phyloP scores from a whole-genome alignment of 2,113 vertebrate genomes.

The Pelvicachromis taeniatus region DNA sequence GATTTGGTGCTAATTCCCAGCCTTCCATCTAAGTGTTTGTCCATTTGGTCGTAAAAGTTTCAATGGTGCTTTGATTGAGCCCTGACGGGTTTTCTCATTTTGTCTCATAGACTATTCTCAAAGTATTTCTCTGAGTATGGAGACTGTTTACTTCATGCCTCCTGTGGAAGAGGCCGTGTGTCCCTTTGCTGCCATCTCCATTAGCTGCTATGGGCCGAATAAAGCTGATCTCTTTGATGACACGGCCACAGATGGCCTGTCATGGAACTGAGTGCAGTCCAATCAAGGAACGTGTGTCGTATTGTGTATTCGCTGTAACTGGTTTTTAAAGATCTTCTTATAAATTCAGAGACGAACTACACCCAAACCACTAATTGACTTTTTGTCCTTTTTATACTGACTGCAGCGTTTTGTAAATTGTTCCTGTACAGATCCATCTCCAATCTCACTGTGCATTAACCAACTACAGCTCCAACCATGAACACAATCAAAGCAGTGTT shows the following conservation, averaged over 20 bases:
- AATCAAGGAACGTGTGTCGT: not conserved
- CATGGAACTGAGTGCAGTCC: not conserved
- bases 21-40: conserved; percentile 17
- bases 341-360: conserved; percentile 5
- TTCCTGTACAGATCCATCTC: conserved; percentile 35
- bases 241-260: not conserved
- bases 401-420: conserved; percentile 46
- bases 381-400: conserved; percentile 31
- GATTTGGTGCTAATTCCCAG: conserved; percentile 59
- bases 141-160: not conserved
- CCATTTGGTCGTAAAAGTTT: conserved; percentile 25
- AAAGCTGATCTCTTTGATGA: not conserved
- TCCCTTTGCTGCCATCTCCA: conserved; percentile 34
- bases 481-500: conserved; percentile 8
- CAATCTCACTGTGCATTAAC: conserved; percentile 32
- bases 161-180: not conserved
- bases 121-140: conserved; percentile 27
- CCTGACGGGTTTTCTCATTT: conserved; percentile 28
- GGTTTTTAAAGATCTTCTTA: conserved; percentile 24
- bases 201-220: conserved; percentile 36
- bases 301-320: conserved; percentile 29
- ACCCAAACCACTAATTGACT: conserved; percentile 40
- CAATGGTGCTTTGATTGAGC: conserved; percentile 58
- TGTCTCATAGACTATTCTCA: conserved; percentile 40
- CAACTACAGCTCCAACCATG: not conserved